phyloP scores from a whole-genome alignment of 2,113 vertebrate genomes.

The Motacilla alba region DNA sequence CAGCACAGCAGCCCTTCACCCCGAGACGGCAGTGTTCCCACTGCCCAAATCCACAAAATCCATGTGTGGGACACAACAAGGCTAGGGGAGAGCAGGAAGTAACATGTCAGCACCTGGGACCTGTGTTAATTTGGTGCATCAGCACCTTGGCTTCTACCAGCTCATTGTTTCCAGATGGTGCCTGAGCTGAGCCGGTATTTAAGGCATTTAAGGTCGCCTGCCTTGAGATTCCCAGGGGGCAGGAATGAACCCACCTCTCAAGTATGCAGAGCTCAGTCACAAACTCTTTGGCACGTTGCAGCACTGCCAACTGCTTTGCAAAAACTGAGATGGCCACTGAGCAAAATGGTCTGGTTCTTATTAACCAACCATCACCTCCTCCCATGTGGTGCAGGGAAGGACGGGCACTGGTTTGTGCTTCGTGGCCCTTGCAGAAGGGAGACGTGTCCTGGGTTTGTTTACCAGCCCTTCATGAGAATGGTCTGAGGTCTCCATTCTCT shows the following conservation, averaged over 20 bases:
- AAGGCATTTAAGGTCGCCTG: neutral
- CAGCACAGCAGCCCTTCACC: neutral
- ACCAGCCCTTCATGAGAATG: neutral
- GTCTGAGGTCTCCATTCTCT: neutral
- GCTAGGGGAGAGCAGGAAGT: constrained; percentile 32
- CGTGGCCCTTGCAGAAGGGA: neutral
- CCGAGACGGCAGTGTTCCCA: neutral
- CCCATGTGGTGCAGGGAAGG: rapidly evolving
- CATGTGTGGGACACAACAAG: neutral
- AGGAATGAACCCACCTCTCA: neutral
- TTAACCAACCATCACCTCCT: neutral
- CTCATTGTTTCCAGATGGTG: constrained; percentile 64
- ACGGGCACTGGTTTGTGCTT: neutral
- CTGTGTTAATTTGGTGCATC: constrained; percentile 40
- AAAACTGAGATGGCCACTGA: neutral
- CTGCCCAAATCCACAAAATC: neutral
- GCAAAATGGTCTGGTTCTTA: neutral
- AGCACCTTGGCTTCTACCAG: constrained; percentile 22
- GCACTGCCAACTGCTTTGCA: neutral
- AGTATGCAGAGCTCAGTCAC: neutral
- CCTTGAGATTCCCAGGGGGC: neutral
- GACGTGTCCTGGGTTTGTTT: rapidly evolving
- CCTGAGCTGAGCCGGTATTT: neutral
- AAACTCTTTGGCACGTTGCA: neutral
- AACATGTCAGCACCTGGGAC: constrained; percentile 53